These are phyloP conservation scores for Parnassius apollo DNA, from an alignment of 2,888 invertebrate genomes.

Conservation along the genomic window DNA sequence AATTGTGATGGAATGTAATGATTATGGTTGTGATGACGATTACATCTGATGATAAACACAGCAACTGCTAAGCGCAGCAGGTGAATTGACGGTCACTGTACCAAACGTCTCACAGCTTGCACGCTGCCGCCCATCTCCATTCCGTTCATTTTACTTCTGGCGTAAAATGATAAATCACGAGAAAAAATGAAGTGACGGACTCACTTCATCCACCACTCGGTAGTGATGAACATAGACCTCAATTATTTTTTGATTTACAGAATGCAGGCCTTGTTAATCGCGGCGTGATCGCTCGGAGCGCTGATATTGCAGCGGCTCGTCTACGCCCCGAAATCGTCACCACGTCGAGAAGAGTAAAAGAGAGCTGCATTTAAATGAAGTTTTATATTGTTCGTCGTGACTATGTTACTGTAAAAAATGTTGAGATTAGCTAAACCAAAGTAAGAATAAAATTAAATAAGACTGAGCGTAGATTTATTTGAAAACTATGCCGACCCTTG, in stretches of 20 bases:
- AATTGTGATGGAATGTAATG: too few species aligned
- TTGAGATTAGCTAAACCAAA: constrained; percentile 18
- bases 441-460: constrained; percentile 17
- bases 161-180: too few species aligned
- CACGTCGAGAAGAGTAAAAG: constrained; percentile 90
- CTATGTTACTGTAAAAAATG: constrained; percentile 4
- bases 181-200: too few species aligned
- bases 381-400: neutral
- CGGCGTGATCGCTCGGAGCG: constrained; percentile 81
- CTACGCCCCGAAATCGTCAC: constrained; percentile 89
- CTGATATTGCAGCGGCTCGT: constrained; percentile 82
- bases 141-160: too few species aligned
- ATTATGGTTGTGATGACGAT: too few species aligned
- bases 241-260: constrained; percentile 59
- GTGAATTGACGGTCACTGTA: too few species aligned
- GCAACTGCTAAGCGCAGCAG: too few species aligned
- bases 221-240: too few species aligned
- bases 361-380: constrained; percentile 89
- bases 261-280: constrained; percentile 85
- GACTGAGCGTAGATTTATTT: constrained; percentile 25
- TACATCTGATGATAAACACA: neutral
- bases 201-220: too few species aligned
- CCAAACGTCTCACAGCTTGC: too few species aligned
- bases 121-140: too few species aligned
- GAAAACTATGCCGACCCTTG: neutral